phyloP scores from a whole-genome alignment of 1,140 invertebrate genomes.

The Camponotus pennsylvanicus region DNA sequence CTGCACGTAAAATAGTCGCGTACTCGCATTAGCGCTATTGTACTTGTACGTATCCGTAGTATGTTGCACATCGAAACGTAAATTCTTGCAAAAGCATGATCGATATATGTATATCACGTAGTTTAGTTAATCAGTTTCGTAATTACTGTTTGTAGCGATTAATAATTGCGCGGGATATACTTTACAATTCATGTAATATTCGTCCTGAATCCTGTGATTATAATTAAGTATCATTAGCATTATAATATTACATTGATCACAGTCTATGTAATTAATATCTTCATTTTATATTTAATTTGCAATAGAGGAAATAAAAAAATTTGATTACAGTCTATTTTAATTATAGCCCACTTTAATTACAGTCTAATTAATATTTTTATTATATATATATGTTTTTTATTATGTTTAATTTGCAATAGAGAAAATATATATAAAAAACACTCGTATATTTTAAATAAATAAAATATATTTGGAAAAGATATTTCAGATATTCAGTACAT shows the following conservation, averaged over 20 bases:
- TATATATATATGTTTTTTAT: too few relatives aligned
- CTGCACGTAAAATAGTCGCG: conserved; percentile 33
- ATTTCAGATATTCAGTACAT: background rate
- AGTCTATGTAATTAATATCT: background rate
- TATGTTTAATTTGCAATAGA: background rate
- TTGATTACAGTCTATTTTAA: too few relatives aligned
- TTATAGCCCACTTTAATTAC: too few relatives aligned
- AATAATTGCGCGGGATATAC: background rate
- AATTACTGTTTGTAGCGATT: conserved; percentile 6
- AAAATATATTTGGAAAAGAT: too few relatives aligned
- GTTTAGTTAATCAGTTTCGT: background rate
- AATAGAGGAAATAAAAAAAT: background rate
- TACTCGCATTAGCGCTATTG: background rate
- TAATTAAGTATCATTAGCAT: background rate
- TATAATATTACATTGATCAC: background rate
- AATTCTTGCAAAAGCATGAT: background rate
- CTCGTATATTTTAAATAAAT: background rate
- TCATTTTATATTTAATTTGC: background rate
- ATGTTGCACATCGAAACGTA: conserved; percentile 35
- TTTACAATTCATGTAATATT: background rate
- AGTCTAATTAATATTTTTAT: background rate
- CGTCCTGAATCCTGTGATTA: background rate
- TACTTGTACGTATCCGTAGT: background rate
- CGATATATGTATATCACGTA: background rate
- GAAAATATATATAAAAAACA: background rate